Conservation (phyloP, 2,888 invertebrate species). For the Cephus nigrinus region DNA sequence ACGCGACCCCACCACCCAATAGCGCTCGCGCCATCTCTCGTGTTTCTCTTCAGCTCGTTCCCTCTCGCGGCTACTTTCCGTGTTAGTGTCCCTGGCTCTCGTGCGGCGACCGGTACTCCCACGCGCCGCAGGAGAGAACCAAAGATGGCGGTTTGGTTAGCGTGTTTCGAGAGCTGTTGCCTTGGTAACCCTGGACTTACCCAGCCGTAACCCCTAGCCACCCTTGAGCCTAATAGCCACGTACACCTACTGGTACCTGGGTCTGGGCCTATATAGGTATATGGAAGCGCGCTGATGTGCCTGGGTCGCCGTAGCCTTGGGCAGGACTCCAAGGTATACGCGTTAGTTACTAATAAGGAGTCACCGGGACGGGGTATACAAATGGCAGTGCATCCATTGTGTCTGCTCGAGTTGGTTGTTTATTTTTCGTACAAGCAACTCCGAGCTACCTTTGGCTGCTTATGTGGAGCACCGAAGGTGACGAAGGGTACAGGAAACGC, state of each 20-base stretch:
- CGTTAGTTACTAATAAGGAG: neutral
- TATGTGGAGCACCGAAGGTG: neutral
- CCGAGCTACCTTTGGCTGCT: neutral
- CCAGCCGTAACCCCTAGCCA: constrained; percentile 53
- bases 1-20: constrained; percentile 1
- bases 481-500: neutral
- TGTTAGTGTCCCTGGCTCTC: constrained; percentile 18
- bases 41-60: constrained; percentile 22
- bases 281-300: neutral
- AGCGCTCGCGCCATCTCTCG: constrained; percentile 28
- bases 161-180: constrained; percentile 65
- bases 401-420: neutral
- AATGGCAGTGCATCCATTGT: neutral
- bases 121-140: constrained; percentile 36
- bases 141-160: constrained; percentile 54
- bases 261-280: neutral
- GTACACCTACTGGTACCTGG: neutral
- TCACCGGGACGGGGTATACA: neutral
- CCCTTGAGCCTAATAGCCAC: constrained; percentile 9
- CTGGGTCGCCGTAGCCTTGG: neutral
- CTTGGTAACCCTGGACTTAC: constrained; percentile 64
- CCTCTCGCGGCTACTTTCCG: constrained; percentile 10
- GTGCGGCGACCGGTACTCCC: constrained; percentile 26
- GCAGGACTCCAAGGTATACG: neutral
- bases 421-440: neutral